Conservation (phyloP, 2,888 invertebrate genomes). For the Gibbula magus region DNA sequence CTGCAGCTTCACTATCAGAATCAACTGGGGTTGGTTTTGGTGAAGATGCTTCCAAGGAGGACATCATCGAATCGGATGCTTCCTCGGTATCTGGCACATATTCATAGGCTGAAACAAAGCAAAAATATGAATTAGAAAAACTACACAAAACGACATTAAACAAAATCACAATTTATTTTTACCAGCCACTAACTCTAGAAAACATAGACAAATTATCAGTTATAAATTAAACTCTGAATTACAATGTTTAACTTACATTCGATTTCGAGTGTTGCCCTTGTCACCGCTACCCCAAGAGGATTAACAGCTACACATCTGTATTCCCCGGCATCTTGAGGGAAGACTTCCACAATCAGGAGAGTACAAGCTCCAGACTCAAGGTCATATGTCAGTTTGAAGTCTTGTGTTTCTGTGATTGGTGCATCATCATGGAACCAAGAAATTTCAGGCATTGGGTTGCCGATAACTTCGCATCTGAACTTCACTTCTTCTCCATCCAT, state of each 20-base stretch:
- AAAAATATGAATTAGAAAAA: not conserved
- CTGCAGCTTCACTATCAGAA: slow-evolving; percentile 59
- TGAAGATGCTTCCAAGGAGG: slow-evolving; percentile 65
- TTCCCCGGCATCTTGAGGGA: slow-evolving; percentile 96
- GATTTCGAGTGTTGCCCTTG: slow-evolving; percentile 76
- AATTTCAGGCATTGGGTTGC: slow-evolving; percentile 76
- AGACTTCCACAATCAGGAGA: slow-evolving; percentile 94
- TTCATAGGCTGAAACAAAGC: slow-evolving; percentile 85
- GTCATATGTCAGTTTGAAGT: slow-evolving; percentile 68
- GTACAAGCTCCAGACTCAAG: slow-evolving; percentile 78
- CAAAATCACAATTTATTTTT: too few species aligned
- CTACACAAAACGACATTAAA: not conserved
- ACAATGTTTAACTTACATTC: slow-evolving; percentile 63
- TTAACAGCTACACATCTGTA: slow-evolving; percentile 97
- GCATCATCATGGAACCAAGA: slow-evolving; percentile 93
- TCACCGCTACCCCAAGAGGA: slow-evolving; percentile 94
- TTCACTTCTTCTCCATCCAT: slow-evolving; percentile 95
- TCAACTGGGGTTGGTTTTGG: slow-evolving; percentile 61
- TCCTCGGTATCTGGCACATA: slow-evolving; percentile 91
- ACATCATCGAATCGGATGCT: slow-evolving; percentile 77
- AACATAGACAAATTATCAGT: not conserved
- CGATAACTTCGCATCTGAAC: slow-evolving; percentile 75
- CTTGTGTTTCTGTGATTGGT: slow-evolving; percentile 68
- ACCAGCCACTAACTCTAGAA: too few species aligned
- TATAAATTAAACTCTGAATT: not conserved